Percentiles rank a stretch among this genome's conserved stretches.
Evolutionary conservation across 2,113 vertebrate species (phyloP).

Genomic region (Lophochroa leadbeateri): DNA sequence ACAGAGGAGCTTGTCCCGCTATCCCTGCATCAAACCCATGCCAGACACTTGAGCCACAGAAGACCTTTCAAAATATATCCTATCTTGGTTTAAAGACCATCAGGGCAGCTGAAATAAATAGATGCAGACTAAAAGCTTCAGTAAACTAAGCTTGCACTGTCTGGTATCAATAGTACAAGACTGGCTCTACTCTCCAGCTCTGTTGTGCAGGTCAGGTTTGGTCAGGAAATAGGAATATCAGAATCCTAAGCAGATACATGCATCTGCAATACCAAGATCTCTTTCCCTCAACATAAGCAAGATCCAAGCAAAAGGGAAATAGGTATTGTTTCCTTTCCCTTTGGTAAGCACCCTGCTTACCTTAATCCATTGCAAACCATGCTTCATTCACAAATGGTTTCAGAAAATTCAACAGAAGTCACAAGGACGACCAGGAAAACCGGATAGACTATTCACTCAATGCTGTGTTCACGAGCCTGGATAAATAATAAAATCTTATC

Average conservation of each 20-base stretch:
- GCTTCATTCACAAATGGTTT: not conserved
- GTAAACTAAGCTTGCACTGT: not conserved
- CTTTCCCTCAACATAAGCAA: not conserved
- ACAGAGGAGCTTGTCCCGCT: not conserved
- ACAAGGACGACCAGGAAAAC: not conserved
- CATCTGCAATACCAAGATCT: not conserved
- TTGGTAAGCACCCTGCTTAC: not conserved
- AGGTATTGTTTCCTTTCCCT: not conserved
- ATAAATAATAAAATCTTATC: not conserved
- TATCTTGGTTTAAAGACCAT: not conserved
- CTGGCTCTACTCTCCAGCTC: not conserved
- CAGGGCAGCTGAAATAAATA: not conserved
- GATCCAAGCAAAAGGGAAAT: not conserved
- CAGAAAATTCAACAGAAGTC: not conserved
- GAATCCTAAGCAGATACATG: not conserved
- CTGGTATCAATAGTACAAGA: not conserved
- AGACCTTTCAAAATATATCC: not conserved
- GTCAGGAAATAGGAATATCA: accelerated
- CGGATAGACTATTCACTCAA: not conserved
- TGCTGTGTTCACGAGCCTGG: not conserved
- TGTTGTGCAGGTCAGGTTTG: not conserved
- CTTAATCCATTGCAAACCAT: not conserved
- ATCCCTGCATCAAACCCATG: not conserved
- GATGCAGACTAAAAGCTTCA: not conserved
- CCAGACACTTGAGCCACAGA: not conserved